Base-by-base conservation (phyloP, 2,797 vertebrate genomes). In the Rhincodon typus region DNA sequence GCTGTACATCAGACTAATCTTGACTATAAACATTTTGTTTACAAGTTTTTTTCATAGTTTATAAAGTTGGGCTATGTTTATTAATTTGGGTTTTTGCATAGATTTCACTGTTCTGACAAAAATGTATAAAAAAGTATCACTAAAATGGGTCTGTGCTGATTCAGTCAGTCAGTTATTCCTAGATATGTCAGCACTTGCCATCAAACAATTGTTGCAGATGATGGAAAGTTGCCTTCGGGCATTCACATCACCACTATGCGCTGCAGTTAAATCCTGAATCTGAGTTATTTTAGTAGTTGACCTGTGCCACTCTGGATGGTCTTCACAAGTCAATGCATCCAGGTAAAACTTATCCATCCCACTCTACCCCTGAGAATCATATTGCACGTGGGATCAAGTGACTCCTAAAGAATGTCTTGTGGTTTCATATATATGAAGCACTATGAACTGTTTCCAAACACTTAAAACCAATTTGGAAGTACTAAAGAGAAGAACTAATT, bases 361-460 rank as follows among this genome's bases (percentile, higher is more conserved):
- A 7, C 46, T 30, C 53, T 53, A 25, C 87, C 87, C 53, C 15
- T 46, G 0, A 19, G 88, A 91, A 62, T 66, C 57, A 62, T 38
- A 91, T 91, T 91, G 53, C 88, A 66, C 6, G 38, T 62, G 57
- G 88, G 34, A 7, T 91, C 30, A 91, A 62, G 57, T 91, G 34
- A 91, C 30, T 66, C 57, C 19, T 66, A n/a, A 91, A 91, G 57
- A 90, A 90, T 90, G 50, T 57, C 3, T 90, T 90, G 30, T 91
- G 57, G 15, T 19, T 53, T n/a, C 53, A 17, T 57, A 62, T 34
- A 34, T 53, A 91, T 46, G 5, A 66, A n/a, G 15, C n/a, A 17
- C 87, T n/a, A 30, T 66, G 88, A 91, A 66, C 30, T n/a, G 57
- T 66, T 91, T 66, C 88, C 88, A 66, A 66, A 91, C 50, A 91